Conservation (phyloP, 2,888 invertebrate genomes). For the Athalia rosae region DNA sequence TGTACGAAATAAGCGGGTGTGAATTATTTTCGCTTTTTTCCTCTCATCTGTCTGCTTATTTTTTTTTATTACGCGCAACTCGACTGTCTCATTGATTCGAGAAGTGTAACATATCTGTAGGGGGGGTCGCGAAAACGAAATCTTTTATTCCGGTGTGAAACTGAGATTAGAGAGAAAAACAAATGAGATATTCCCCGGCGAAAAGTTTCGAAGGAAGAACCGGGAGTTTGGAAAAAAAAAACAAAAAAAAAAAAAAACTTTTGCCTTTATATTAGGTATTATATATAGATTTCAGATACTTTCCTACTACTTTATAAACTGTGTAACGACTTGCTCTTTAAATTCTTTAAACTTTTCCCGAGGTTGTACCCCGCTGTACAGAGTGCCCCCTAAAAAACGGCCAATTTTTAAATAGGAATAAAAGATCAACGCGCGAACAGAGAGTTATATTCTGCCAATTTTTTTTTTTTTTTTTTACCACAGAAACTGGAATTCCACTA, state of each 20-base stretch:
- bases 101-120: not conserved
- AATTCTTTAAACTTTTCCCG: not conserved
- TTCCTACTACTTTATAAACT: not conserved
- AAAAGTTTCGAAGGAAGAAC: not conserved
- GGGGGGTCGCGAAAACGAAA: not conserved
- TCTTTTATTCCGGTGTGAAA: conserved; percentile 16
- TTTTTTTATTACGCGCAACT: conserved; percentile 25
- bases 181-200: not conserved
- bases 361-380: not conserved
- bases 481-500: too few relatives aligned
- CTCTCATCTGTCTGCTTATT: conserved; percentile 7
- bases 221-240: not conserved
- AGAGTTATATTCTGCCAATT: too few relatives aligned
- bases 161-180: not conserved
- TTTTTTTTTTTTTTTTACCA: too few relatives aligned
- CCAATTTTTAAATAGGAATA: too few relatives aligned
- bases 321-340: not conserved
- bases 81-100: conserved; percentile 24
- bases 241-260: not conserved
- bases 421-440: too few relatives aligned
- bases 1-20: conserved; percentile 25
- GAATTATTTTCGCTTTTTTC: conserved; percentile 16
- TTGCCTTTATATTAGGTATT: not conserved
- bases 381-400: too few relatives aligned
- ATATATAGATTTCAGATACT: not conserved